Percentiles rank a stretch among this genome's conserved stretches.
phyloP scores from a whole-genome alignment of 2,113 vertebrate genomes.

The Scalopus aquaticus region DNA sequence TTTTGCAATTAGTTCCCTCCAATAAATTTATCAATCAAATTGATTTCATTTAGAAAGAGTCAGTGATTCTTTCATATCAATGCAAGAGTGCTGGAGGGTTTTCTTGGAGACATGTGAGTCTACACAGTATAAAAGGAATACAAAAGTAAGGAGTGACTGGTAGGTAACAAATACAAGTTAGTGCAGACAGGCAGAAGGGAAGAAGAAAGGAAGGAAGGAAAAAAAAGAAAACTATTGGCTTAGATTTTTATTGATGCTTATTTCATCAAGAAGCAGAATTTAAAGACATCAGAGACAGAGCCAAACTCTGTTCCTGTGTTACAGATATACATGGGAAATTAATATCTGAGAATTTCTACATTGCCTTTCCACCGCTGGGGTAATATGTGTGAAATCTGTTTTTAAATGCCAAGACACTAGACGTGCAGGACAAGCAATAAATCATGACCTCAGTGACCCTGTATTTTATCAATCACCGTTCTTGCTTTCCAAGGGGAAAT shows the following conservation, averaged over 20 bases:
- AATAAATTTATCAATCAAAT: conserved; percentile 8
- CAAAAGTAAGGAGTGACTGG: background rate
- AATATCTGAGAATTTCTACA: background rate
- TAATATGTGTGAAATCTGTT: background rate
- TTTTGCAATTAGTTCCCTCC: background rate
- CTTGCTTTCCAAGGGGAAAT: conserved; percentile 12
- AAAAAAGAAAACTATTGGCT: background rate
- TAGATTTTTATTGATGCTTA: background rate
- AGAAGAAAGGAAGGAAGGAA: background rate
- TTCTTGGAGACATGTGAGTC: background rate
- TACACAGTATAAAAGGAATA: background rate
- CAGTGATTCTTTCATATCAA: background rate
- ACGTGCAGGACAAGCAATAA: background rate
- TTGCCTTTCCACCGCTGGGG: background rate
- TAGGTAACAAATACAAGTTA: background rate
- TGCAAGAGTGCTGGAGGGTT: background rate
- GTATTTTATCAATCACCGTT: background rate
- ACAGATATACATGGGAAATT: background rate
- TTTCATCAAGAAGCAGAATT: background rate
- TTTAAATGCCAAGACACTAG: background rate
- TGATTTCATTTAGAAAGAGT: conserved; percentile 28
- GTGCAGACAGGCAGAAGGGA: background rate
- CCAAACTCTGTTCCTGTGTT: background rate
- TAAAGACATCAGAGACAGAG: background rate
- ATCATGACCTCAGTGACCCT: background rate